A percentile compares a stretch with the other conserved stretches of the same genome.
Conservation (phyloP, 2,888 invertebrate species). For the Epinotia ramella region DNA sequence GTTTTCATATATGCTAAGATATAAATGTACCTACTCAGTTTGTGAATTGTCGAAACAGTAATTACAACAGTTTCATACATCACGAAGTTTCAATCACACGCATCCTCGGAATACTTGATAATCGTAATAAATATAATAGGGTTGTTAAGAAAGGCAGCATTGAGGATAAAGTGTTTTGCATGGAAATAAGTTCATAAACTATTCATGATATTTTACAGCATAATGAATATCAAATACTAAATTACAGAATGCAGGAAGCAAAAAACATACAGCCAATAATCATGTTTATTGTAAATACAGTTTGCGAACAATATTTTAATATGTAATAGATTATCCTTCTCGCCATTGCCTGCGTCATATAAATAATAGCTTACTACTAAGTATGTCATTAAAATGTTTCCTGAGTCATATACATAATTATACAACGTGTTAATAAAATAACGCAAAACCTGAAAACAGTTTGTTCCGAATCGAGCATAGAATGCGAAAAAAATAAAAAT, state of each 20-base stretch:
- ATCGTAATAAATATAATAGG: background rate
- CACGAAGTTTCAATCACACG: no score
- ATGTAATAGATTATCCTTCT: background rate
- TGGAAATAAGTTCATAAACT: background rate
- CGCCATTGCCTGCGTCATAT: slow-evolving; percentile 31
- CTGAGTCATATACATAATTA: background rate
- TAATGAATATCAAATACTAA: background rate
- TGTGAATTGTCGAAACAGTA: no score
- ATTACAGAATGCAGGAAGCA: slow-evolving; percentile 21
- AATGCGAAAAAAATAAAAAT: no score
- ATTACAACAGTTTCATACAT: no score
- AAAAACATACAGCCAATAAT: background rate
- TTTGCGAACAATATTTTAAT: slow-evolving; percentile 15
- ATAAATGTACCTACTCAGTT: no score
- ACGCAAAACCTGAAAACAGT: no score
- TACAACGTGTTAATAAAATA: no score
- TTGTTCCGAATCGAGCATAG: no score
- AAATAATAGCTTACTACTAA: slow-evolving; percentile 1
- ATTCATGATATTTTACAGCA: background rate
- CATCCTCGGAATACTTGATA: background rate
- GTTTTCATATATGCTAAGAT: no score
- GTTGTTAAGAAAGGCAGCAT: background rate
- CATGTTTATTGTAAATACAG: slow-evolving; percentile 8
- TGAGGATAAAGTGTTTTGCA: background rate
- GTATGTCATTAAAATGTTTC: background rate